Percentiles rank a stretch among this genome's conserved stretches.
Evolutionary conservation across 2,797 vertebrate genomes (phyloP).

Genomic region (Carduelis carduelis): DNA sequence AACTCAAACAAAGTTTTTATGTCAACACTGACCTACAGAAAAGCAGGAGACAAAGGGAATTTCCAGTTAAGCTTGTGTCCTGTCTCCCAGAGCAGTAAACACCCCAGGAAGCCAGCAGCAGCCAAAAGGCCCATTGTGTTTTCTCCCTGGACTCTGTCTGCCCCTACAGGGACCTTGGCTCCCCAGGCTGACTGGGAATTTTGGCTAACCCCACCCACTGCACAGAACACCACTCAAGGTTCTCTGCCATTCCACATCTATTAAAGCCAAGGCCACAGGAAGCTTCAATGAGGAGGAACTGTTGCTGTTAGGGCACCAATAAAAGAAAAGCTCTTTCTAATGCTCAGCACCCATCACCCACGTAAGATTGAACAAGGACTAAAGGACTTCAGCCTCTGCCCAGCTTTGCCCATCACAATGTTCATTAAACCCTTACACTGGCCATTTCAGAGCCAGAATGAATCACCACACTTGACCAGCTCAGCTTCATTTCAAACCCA

Average conservation of each 20-base stretch:
- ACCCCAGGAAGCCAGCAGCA: neutral
- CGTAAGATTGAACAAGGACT: neutral
- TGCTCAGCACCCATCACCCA: neutral
- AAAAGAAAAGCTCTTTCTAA: neutral
- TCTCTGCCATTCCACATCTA: neutral
- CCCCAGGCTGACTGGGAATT: neutral
- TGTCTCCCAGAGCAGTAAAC: neutral
- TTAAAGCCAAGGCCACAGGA: neutral
- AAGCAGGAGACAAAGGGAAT: neutral
- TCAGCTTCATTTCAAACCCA: neutral
- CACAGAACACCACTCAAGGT: neutral
- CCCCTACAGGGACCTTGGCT: neutral
- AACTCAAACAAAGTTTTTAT: neutral
- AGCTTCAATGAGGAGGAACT: neutral
- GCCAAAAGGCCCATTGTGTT: neutral
- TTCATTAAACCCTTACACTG: neutral
- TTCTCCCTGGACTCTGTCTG: neutral
- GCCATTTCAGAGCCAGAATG: neutral
- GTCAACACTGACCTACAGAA: neutral
- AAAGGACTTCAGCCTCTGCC: neutral
- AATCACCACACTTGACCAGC: neutral
- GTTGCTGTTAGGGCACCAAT: neutral
- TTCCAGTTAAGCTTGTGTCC: neutral
- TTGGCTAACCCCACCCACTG: neutral
- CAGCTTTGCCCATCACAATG: neutral